Percentiles rank a stretch among this genome's conserved stretches.
phyloP scores from a whole-genome alignment of 2,888 invertebrate genomes.

The Apotomis turbidana region DNA sequence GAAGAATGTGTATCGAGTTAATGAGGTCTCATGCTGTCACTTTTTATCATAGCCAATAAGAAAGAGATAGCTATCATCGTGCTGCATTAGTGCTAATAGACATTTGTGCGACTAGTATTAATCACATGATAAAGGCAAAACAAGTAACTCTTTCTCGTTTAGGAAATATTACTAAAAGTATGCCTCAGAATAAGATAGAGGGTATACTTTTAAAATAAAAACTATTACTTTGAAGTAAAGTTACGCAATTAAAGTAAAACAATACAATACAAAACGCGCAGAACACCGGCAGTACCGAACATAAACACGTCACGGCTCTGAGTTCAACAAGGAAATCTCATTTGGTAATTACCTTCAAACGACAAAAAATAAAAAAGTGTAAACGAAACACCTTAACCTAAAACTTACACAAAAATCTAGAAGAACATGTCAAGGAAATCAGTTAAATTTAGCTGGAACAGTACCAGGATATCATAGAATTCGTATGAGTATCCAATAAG shows the following conservation, averaged over 20 bases:
- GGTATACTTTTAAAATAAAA: not conserved
- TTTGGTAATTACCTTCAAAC: conserved; percentile 40
- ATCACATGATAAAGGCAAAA: too few species aligned
- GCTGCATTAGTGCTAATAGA: too few species aligned
- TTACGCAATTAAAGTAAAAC: conserved; percentile 20
- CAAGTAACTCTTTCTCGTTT: too few species aligned
- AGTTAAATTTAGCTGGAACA: not conserved
- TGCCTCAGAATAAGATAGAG: not conserved
- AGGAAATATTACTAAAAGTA: too few species aligned
- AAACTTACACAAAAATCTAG: conserved; percentile 13
- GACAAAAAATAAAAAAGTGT: conserved; percentile 32
- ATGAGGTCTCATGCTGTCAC: not conserved
- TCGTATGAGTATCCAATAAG: conserved; percentile 18
- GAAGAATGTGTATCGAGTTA: not conserved
- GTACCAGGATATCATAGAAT: conserved; percentile 12
- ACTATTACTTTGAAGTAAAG: not conserved
- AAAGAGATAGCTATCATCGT: not conserved
- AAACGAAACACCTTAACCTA: conserved; percentile 14
- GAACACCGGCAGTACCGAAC: conserved; percentile 16
- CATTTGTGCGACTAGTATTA: too few species aligned
- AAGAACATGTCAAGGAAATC: not conserved
- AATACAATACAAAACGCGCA: conserved; percentile 28
- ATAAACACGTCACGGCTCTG: conserved; percentile 30
- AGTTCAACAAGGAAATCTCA: conserved; percentile 36
- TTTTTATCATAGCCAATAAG: not conserved